phyloP scores from a whole-genome alignment of 1,140 invertebrate species.

The Cephus cinctus region DNA sequence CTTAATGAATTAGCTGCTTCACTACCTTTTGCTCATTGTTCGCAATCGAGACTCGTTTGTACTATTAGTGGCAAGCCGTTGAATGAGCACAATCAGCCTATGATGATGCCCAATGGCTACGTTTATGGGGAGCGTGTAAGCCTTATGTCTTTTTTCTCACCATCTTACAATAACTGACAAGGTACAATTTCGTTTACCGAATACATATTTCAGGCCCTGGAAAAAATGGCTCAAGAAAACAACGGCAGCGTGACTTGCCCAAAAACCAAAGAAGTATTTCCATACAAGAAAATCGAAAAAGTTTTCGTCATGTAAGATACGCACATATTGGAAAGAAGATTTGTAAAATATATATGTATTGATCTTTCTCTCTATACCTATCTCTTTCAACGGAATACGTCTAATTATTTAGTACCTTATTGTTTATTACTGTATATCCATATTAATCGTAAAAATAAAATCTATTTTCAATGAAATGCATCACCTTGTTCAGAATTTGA shows the following conservation, averaged over 20 bases:
- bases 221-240: constrained; percentile 86
- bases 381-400: constrained; percentile 3
- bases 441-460: constrained; percentile 25
- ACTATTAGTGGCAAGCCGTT: constrained; percentile 88
- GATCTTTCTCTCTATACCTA: background rate
- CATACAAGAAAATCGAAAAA: constrained; percentile 88
- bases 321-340: constrained; percentile 1
- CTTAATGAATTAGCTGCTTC: constrained; percentile 83
- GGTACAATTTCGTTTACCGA: too few species aligned
- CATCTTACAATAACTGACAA: constrained; percentile 5
- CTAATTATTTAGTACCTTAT: constrained; percentile 9
- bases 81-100: constrained; percentile 96
- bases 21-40: constrained; percentile 94
- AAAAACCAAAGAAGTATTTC: constrained; percentile 86
- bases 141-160: constrained; percentile 16
- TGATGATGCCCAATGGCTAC: constrained; percentile 97
- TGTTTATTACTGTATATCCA: constrained; percentile 9
- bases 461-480: constrained; percentile 29
- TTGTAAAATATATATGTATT: constrained; percentile 11
- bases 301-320: constrained; percentile 88
- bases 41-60: constrained; percentile 91
- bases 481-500: background rate
- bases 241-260: constrained; percentile 87
- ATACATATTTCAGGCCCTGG: constrained; percentile 73
- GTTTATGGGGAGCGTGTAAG: constrained; percentile 93